A percentile compares a stretch with the other conserved stretches of the same genome.
phyloP scores from a whole-genome alignment of 2,888 invertebrate genomes.

The Chaetogeoica ovagalla region DNA sequence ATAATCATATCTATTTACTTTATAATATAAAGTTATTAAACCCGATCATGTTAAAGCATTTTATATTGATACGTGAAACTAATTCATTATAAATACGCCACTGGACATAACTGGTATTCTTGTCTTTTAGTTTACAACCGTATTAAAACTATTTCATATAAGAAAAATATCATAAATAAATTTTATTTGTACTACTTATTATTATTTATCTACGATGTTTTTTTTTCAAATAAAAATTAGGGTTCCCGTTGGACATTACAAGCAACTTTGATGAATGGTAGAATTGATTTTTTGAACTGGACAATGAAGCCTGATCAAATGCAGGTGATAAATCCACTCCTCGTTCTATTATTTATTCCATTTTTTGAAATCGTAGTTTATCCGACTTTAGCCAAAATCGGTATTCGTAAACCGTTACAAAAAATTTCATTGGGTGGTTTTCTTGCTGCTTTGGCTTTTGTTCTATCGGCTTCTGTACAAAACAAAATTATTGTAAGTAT shows the following conservation, averaged over 20 bases:
- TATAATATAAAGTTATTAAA: no score
- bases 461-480: constrained; percentile 75
- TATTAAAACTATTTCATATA: no score
- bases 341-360: constrained; percentile 85
- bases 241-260: constrained; percentile 63
- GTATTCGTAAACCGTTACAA: constrained; percentile 76
- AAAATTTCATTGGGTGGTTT: constrained; percentile 86
- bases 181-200: background rate
- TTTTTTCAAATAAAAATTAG: constrained; percentile 49
- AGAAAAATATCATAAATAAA: no score
- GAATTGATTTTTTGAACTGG: constrained; percentile 70
- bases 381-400: constrained; percentile 73
- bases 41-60: no score
- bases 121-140: no score
- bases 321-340: constrained; percentile 87
- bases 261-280: constrained; percentile 84
- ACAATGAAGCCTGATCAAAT: constrained; percentile 90
- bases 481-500: constrained; percentile 60
- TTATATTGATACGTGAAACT: no score
- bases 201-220: background rate
- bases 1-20: no score
- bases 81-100: no score
- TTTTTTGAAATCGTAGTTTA: constrained; percentile 79
- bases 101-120: no score
- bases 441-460: constrained; percentile 81